A percentile compares a stretch with the other conserved stretches of the same genome.
These are phyloP conservation scores for Endomychus coccineus DNA, from an alignment of 2,888 invertebrate species.

Conservation along the genomic window DNA sequence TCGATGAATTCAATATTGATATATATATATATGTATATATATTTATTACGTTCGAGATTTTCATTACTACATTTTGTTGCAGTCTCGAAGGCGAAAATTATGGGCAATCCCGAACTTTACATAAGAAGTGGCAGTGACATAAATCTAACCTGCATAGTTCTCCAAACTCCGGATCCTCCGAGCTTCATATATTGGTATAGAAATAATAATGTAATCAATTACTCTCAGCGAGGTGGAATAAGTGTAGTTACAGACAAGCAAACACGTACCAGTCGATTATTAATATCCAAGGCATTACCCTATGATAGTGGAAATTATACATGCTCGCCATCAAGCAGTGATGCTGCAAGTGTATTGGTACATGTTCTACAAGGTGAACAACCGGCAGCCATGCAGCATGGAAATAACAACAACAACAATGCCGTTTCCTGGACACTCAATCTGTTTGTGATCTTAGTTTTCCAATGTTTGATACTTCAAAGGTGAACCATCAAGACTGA, in stretches of 20 bases:
- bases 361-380: slow-evolving; percentile 51
- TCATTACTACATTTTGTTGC: no score
- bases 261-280: slow-evolving; percentile 73
- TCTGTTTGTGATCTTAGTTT: slow-evolving; percentile 29
- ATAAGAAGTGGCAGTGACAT: slow-evolving; percentile 87
- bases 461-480: slow-evolving; percentile 33
- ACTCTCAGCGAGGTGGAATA: slow-evolving; percentile 77
- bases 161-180: slow-evolving; percentile 75
- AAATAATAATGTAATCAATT: slow-evolving; percentile 73
- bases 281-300: slow-evolving; percentile 75
- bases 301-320: slow-evolving; percentile 83
- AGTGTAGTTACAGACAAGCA: slow-evolving; percentile 81
- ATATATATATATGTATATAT: no score
- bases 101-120: slow-evolving; percentile 77
- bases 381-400: slow-evolving; percentile 45
- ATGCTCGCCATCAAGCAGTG: slow-evolving; percentile 61
- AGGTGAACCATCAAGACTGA: no score
- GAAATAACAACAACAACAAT: slow-evolving; percentile 31
- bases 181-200: slow-evolving; percentile 79
- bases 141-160: slow-evolving; percentile 82
- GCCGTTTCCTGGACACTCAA: slow-evolving; percentile 33
- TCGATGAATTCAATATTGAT: no score
- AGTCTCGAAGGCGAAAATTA: slow-evolving; percentile 86
- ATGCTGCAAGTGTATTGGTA: slow-evolving; percentile 51
- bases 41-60: no score